phyloP scores from a whole-genome alignment of 2,888 invertebrate genomes.

The Polyommatus iphigenia region DNA sequence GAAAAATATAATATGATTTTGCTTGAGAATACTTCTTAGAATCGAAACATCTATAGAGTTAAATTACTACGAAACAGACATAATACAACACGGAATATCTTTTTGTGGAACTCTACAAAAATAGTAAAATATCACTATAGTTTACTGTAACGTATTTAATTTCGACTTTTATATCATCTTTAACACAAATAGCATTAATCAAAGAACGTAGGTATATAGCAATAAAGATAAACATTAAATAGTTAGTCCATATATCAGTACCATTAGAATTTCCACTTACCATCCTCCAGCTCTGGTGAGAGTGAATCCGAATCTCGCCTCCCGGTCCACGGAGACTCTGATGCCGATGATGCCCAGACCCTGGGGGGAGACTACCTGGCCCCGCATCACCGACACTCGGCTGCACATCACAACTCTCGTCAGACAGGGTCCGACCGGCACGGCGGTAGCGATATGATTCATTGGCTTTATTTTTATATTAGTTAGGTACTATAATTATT shows the following conservation, averaged over 20 bases:
- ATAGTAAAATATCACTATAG: too few species aligned
- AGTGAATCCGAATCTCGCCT: constrained; percentile 97
- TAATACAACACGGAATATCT: too few species aligned
- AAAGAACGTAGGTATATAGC: too few species aligned
- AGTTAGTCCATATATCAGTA: background rate
- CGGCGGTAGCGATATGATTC: constrained; percentile 56
- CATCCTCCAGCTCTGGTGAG: constrained; percentile 95
- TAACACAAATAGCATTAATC: too few species aligned
- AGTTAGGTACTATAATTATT: too few species aligned
- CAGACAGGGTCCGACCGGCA: constrained; percentile 55
- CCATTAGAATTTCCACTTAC: constrained; percentile 78
- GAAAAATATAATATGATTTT: background rate
- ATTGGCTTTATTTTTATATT: constrained; percentile 23
- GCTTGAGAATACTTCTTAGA: background rate
- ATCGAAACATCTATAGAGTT: background rate
- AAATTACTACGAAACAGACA: background rate
- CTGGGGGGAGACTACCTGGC: constrained; percentile 96
- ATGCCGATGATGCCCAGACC: constrained; percentile 98
- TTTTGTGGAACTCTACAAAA: background rate
- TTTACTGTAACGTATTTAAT: too few species aligned
- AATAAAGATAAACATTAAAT: too few species aligned
- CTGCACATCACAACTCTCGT: constrained; percentile 83
- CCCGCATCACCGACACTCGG: constrained; percentile 99
- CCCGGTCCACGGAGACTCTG: constrained; percentile 95
- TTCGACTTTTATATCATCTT: too few species aligned